These are phyloP conservation scores for Phyllotreta striolata DNA, from an alignment of 2,888 invertebrate genomes.

Conservation along the genomic window DNA sequence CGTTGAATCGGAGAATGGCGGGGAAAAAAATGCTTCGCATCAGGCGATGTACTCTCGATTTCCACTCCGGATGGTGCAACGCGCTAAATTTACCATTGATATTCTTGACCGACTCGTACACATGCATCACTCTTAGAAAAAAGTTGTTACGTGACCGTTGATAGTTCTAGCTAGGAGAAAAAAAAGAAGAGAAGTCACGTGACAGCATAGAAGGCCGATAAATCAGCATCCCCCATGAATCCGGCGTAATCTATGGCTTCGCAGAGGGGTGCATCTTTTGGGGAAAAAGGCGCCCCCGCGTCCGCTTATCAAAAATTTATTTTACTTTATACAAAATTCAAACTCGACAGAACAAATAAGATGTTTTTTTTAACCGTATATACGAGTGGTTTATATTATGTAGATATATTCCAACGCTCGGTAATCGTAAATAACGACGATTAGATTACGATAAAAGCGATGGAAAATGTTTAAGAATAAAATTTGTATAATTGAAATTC, in stretches of 20 bases:
- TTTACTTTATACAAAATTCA: constrained; percentile 12
- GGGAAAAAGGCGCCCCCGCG: neutral
- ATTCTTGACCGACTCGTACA: constrained; percentile 26
- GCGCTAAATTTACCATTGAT: constrained; percentile 29
- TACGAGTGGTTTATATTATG: too few species aligned
- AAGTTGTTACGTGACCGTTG: constrained; percentile 31
- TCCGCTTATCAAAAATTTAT: constrained; percentile 43
- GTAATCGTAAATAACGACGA: too few species aligned
- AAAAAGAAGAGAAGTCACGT: constrained; percentile 32
- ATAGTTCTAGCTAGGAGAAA: constrained; percentile 27
- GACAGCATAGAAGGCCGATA: constrained; percentile 52
- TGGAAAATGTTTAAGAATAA: too few species aligned
- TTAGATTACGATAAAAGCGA: too few species aligned
- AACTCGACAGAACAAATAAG: too few species aligned
- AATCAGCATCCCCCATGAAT: constrained; percentile 58
- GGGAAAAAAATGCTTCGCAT: neutral
- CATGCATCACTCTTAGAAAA: constrained; percentile 28
- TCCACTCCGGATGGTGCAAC: constrained; percentile 10
- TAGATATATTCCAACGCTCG: too few species aligned
- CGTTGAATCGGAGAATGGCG: neutral
- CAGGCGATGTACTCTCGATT: constrained; percentile 21
- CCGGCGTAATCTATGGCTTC: constrained; percentile 55
- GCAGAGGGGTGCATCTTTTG: constrained; percentile 3
- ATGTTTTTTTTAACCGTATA: too few species aligned
- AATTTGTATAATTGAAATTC: too few species aligned